phyloP scores from a whole-genome alignment of 2,797 vertebrate genomes.

The Carcharodon carcharias region DNA sequence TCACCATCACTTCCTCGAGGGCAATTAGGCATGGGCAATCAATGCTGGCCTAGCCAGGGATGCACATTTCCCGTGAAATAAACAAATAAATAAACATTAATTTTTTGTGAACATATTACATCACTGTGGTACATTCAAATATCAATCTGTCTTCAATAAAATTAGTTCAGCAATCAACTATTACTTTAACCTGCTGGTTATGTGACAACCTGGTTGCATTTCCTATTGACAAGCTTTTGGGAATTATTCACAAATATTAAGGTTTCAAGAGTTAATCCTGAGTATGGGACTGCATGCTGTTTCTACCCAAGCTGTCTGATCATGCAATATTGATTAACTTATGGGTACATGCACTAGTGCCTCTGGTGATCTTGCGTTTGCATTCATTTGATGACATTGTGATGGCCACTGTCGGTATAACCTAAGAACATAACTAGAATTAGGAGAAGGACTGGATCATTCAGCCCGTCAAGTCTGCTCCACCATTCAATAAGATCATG shows the following conservation, averaged over 20 bases:
- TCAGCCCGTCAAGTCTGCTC: background rate
- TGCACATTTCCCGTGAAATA: too few species aligned
- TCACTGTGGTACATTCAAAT: background rate
- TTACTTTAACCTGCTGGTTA: background rate
- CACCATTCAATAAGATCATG: background rate
- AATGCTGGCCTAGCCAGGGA: too few species aligned
- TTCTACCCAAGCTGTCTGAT: background rate
- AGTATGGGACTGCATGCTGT: background rate
- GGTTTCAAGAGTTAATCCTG: background rate
- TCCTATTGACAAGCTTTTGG: background rate
- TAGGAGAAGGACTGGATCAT: background rate
- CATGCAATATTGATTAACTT: background rate
- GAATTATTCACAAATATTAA: background rate
- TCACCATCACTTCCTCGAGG: too few species aligned
- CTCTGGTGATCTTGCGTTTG: background rate
- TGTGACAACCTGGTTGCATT: background rate
- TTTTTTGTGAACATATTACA: background rate
- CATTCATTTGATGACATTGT: background rate
- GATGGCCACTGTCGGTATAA: background rate
- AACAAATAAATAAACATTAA: background rate
- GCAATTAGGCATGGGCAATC: too few species aligned
- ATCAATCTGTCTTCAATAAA: background rate
- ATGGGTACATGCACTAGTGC: too few species aligned
- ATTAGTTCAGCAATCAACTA: background rate
- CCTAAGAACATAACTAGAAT: background rate